Base-by-base conservation (phyloP, 2,113 vertebrate genomes). In the Myotis lucifugus region DNA sequence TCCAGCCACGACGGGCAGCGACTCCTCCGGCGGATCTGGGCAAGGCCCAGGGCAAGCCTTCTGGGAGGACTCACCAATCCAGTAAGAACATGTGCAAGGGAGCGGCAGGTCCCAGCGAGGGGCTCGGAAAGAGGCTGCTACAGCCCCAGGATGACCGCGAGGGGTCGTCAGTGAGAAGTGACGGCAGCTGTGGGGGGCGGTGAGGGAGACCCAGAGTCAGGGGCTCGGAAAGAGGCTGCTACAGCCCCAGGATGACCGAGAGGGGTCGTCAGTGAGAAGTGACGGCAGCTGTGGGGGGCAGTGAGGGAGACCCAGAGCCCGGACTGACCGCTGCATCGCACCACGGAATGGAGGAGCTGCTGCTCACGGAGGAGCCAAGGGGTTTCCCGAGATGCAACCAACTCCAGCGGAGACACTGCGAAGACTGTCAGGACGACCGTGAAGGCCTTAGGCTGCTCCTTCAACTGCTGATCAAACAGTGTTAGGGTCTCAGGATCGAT, bases 311-410 rank as follows among this genome's bases (percentile, higher is more conserved):
- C 8, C 12, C 8, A 32, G 19, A n/a, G 46, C 8, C 8, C 25
- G 11, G 27, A 5, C 46, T 10, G 46, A 76, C 50, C 1, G 11
- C 21, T 3, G 29, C 18, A 19, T 17, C 32, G 3, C 48, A 0
- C 0, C 0, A 21, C 1, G 18, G 4, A 12, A 21, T 1, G 46
- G 27, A 21, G 40, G 6, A 2, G 73, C 1, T 7, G 74, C 32
- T 54, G 10, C 48, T 34, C 7, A 21, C 13, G 32, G 9, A 23
- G 1, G 18, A 34, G 76, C 48, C 5, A 14, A n/a, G 74, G 2
- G 19, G 50, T 34, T 54, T 37, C 76, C 4, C 7, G 76, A 23
- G 76, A 54, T 4, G 29, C 32, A 34, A 21, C 2, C 6, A 37
- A 29, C 21, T 9, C 48, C 6, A 32, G 32, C 4, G 19, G 13